Conservation (phyloP, 1,140 invertebrate species). For the Ostrea edulis region DNA sequence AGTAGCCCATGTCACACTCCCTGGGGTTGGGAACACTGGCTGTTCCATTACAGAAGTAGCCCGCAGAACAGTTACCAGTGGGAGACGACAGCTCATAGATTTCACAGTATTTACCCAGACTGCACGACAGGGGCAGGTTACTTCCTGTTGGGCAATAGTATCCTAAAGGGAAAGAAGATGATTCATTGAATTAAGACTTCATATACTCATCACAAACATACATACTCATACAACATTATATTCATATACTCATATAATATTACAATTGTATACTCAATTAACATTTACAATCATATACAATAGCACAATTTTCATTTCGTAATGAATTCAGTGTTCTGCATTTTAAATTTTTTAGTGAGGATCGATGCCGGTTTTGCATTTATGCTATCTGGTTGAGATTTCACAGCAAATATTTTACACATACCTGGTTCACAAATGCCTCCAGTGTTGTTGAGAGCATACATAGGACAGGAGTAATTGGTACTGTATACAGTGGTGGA, state of each 20-base stretch:
- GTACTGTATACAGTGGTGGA: constrained; percentile 60
- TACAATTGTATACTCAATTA: too few species aligned
- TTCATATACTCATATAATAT: too few species aligned
- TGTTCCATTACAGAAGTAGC: constrained; percentile 76
- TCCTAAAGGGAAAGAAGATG: constrained; percentile 60
- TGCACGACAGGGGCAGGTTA: constrained; percentile 67
- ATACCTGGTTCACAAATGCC: constrained; percentile 73
- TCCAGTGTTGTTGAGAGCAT: constrained; percentile 74
- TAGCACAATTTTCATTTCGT: too few species aligned
- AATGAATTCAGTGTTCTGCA: too few species aligned
- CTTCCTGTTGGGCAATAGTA: constrained; percentile 73
- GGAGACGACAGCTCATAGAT: constrained; percentile 64
- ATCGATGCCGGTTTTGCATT: too few species aligned
- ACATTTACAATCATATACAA: too few species aligned
- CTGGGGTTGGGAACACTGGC: constrained; percentile 65
- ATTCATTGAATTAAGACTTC: too few species aligned
- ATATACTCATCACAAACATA: too few species aligned
- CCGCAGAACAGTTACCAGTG: constrained; percentile 72
- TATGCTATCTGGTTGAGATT: too few species aligned
- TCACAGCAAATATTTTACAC: background rate
- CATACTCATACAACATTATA: too few species aligned
- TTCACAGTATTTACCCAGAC: constrained; percentile 75
- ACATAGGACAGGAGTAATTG: constrained; percentile 71
- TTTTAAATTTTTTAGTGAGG: too few species aligned
- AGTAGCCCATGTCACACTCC: constrained; percentile 70